A percentile compares a stretch with the other conserved stretches of the same genome.
Conservation (phyloP, 2,113 vertebrate species). For the Ctenodactylus gundi region DNA sequence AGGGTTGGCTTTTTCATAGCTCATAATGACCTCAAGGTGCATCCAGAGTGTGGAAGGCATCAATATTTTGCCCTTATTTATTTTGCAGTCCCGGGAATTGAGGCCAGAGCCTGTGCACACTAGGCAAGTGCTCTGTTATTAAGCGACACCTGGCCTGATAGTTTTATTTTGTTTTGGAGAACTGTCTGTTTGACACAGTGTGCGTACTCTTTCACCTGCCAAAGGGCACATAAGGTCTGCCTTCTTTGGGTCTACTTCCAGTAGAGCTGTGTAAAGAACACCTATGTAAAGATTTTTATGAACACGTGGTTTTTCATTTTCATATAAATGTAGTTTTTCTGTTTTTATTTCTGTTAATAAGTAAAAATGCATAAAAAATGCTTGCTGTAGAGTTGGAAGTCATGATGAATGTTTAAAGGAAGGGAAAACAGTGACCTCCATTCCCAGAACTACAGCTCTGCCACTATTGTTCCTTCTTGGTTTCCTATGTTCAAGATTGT, state of each 20-base stretch:
- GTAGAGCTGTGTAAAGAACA: not conserved
- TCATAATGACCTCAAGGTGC: not conserved
- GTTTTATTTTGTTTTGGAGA: not conserved
- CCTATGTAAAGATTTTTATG: not conserved
- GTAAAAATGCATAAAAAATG: not conserved
- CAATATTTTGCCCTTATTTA: not conserved
- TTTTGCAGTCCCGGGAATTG: not conserved
- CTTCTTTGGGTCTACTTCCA: not conserved
- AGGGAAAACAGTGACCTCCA: not conserved
- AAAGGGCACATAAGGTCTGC: not conserved
- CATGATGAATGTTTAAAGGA: not conserved
- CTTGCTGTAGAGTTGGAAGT: not conserved
- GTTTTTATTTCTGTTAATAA: not conserved
- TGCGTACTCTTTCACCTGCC: not conserved
- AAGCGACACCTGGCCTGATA: too few relatives aligned
- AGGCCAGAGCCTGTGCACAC: not conserved
- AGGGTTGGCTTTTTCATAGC: not conserved
- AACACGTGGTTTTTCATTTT: not conserved
- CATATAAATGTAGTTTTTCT: not conserved
- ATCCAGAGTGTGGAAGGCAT: not conserved
- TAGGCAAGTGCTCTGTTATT: not conserved
- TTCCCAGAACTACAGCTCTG: not conserved
- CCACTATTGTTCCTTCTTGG: not conserved
- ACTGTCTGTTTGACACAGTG: not conserved
- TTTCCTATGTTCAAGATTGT: not conserved